A percentile compares a stretch with the other conserved stretches of the same genome.
Evolutionary conservation across 2,113 vertebrate species (phyloP).

Genomic region (Lontra canadensis): DNA sequence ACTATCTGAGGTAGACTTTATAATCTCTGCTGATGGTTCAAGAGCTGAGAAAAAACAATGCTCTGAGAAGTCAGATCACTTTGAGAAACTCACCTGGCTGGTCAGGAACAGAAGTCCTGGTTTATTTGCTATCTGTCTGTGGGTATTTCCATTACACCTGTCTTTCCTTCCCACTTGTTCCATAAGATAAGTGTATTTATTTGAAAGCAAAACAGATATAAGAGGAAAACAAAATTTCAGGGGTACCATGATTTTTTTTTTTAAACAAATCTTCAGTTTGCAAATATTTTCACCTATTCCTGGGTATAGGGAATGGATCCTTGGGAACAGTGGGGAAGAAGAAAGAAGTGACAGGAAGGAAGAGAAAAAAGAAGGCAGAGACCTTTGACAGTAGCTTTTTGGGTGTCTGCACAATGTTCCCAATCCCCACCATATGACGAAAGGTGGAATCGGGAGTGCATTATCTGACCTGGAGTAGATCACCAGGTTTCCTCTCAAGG

Average conservation of each 20-base stretch:
- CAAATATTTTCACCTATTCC: neutral
- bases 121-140: neutral
- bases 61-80: neutral
- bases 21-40: neutral
- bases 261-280: neutral
- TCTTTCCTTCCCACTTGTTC: neutral
- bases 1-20: neutral
- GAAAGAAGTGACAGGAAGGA: neutral
- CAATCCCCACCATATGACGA: accelerated
- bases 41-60: neutral
- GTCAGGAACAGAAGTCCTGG: neutral
- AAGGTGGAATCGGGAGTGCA: neutral
- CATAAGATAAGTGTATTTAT: neutral
- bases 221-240: neutral
- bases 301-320: neutral
- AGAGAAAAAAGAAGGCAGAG: neutral
- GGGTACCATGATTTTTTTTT: neutral
- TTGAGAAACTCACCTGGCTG: neutral
- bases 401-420: neutral
- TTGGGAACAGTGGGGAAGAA: too few relatives aligned
- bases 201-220: neutral
- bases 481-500: neutral
- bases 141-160: neutral
- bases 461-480: accelerated
- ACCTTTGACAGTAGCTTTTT: neutral